A percentile compares a stretch with the other conserved stretches of the same genome.
These are phyloP conservation scores for Pterobdella sp. DNA, from an alignment of 2,888 invertebrate genomes.

Conservation along the genomic window DNA sequence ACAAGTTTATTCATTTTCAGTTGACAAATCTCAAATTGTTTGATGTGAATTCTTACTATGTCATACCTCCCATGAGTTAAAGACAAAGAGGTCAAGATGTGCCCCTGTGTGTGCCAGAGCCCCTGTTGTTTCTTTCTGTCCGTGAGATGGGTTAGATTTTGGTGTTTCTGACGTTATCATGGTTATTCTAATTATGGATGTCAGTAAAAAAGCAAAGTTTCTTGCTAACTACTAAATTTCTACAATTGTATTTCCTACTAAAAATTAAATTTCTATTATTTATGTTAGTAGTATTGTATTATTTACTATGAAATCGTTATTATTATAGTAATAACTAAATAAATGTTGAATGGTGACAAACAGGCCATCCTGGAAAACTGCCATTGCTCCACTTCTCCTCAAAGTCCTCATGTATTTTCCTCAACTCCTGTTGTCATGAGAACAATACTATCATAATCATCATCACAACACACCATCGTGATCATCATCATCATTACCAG, in stretches of 20 bases:
- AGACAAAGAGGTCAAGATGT: slow-evolving; percentile 93
- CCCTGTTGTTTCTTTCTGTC: slow-evolving; percentile 66
- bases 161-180: no score
- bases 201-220: no score
- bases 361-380: slow-evolving; percentile 85
- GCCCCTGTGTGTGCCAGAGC: slow-evolving; percentile 89
- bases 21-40: no score
- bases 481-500: neutral
- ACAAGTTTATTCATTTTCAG: no score
- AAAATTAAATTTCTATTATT: neutral
- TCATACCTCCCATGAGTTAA: slow-evolving; percentile 64
- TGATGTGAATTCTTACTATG: no score
- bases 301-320: neutral
- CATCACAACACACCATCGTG: slow-evolving; percentile 30
- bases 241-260: neutral
- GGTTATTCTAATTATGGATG: no score
- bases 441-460: slow-evolving; percentile 28
- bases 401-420: slow-evolving; percentile 69
- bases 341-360: slow-evolving; percentile 36
- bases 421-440: slow-evolving; percentile 58
- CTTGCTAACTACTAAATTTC: neutral
- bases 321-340: neutral
- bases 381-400: slow-evolving; percentile 78
- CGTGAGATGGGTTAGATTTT: no score
- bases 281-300: no score